phyloP scores from a whole-genome alignment of 1,140 invertebrate species.

The Tetragonula clypearis region DNA sequence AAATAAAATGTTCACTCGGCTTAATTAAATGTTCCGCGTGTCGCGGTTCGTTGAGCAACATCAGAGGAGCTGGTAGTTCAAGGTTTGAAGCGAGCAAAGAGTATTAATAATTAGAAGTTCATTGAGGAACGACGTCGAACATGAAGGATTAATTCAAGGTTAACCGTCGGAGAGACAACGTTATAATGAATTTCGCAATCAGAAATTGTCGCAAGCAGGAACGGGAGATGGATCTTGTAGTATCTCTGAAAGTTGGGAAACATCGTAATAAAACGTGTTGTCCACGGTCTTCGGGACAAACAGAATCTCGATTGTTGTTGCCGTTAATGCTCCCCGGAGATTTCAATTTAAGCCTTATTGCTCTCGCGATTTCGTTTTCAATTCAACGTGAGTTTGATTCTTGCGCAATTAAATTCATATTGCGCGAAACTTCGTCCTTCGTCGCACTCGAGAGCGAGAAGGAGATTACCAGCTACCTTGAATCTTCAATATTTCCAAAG shows the following conservation, averaged over 20 bases:
- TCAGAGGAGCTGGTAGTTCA: too few relatives aligned
- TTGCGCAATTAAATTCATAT: conserved; percentile 3
- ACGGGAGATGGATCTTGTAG: not conserved
- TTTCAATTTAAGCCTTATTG: conserved; percentile 23
- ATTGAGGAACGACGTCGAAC: not conserved
- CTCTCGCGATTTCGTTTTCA: not conserved
- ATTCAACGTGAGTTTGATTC: not conserved
- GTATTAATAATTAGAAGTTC: conserved; percentile 9
- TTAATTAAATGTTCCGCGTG: conserved; percentile 1
- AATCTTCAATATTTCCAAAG: not conserved
- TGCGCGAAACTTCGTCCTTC: not conserved
- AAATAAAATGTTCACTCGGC: not conserved
- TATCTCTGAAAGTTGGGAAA: not conserved
- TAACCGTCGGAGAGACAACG: not conserved
- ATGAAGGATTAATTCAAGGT: not conserved
- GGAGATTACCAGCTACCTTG: not conserved
- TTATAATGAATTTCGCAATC: conserved; percentile 19
- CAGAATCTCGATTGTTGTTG: not conserved
- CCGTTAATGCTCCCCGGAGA: not conserved
- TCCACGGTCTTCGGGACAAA: not conserved
- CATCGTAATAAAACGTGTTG: not conserved
- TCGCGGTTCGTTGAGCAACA: not conserved
- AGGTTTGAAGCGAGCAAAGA: too few relatives aligned
- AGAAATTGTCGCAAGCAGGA: too few relatives aligned
- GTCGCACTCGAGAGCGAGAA: too few relatives aligned